phyloP scores from a whole-genome alignment of 1,140 invertebrate species.

The Drosophila pseudoobscura region DNA sequence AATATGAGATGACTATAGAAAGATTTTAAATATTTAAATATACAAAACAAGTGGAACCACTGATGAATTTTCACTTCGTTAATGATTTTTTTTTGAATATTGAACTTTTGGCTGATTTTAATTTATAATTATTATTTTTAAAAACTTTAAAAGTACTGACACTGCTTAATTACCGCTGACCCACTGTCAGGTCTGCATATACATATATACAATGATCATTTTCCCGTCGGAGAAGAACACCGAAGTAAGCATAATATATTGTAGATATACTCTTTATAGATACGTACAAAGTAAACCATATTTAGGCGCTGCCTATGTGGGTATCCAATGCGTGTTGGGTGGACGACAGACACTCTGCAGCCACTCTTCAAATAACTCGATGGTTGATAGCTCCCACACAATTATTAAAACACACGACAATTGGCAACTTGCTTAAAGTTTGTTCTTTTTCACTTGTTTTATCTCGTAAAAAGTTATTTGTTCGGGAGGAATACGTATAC shows the following conservation, averaged over 20 bases:
- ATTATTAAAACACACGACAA: conserved; percentile 8
- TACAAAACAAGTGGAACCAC: too few relatives aligned
- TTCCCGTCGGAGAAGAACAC: conserved; percentile 13
- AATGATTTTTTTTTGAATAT: not conserved
- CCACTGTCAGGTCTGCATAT: too few relatives aligned
- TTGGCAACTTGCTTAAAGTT: not conserved
- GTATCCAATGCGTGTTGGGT: conserved; percentile 68
- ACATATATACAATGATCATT: not conserved
- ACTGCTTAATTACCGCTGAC: not conserved
- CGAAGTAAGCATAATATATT: too few relatives aligned
- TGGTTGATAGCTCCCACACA: conserved; percentile 14
- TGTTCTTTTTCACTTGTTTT: conserved; percentile 15
- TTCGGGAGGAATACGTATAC: conserved; percentile 16
- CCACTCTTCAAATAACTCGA: conserved; percentile 16
- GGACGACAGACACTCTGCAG: conserved; percentile 9
- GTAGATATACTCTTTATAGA: not conserved
- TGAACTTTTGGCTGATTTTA: not conserved
- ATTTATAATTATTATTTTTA: not conserved
- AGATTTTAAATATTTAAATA: not conserved
- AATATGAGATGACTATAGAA: too few relatives aligned
- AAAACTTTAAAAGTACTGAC: not conserved
- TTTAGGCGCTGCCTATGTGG: conserved; percentile 68
- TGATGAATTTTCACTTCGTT: too few relatives aligned
- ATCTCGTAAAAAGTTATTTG: conserved; percentile 34
- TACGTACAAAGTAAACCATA: conserved; percentile 83